Conservation (phyloP, 2,113 vertebrate genomes). For the Hydrolagus affinis region DNA sequence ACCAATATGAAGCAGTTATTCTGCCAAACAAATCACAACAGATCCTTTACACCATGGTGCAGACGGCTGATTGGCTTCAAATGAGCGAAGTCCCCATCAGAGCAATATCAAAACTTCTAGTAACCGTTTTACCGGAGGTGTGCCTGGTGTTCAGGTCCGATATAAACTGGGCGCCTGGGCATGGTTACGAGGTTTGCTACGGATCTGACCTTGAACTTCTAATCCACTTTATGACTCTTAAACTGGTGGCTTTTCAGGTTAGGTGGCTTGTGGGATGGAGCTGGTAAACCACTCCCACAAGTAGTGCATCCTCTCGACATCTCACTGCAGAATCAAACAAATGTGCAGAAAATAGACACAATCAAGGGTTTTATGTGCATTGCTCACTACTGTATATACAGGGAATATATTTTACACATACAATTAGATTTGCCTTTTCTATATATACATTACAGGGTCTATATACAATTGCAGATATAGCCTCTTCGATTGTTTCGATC, state of each 20-base stretch:
- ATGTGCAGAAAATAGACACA: not conserved
- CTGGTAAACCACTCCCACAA: conserved; percentile 28
- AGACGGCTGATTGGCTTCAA: too few relatives aligned
- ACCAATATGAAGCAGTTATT: too few relatives aligned
- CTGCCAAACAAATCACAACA: too few relatives aligned
- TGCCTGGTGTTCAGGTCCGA: not conserved
- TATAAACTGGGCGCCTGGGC: not conserved
- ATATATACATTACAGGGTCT: too few relatives aligned
- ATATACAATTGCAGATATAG: too few relatives aligned
- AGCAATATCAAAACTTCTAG: not conserved
- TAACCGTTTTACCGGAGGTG: not conserved
- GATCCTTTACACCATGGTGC: too few relatives aligned
- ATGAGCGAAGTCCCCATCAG: not conserved
- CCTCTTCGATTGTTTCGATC: too few relatives aligned
- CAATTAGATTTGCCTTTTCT: too few relatives aligned
- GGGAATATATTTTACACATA: too few relatives aligned
- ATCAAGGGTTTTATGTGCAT: too few relatives aligned
- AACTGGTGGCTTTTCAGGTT: conserved; percentile 26
- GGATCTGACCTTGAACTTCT: not conserved
- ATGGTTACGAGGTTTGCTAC: not conserved
- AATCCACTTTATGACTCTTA: not conserved
- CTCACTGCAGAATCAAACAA: not conserved
- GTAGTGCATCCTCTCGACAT: not conserved
- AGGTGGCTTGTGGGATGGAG: conserved; percentile 13
- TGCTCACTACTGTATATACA: too few relatives aligned